Conservation (phyloP, 2,113 vertebrate species). For the Eudorcas thomsonii region DNA sequence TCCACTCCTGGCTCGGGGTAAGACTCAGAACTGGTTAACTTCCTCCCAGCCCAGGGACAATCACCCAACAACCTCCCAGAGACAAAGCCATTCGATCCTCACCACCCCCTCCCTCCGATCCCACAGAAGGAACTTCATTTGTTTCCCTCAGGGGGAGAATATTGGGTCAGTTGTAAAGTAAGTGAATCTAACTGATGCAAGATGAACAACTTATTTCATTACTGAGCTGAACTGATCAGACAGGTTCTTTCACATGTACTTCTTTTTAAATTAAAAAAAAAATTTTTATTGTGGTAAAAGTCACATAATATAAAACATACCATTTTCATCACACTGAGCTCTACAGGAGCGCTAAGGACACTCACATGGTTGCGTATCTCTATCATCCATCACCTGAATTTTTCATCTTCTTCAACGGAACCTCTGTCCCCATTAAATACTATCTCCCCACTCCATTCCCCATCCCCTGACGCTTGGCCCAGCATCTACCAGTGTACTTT, state of each 20-base stretch:
- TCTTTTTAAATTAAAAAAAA: not conserved
- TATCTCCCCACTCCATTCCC: not conserved
- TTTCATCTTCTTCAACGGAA: not conserved
- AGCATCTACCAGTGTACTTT: not conserved
- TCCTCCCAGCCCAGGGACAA: not conserved
- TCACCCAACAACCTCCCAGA: not conserved
- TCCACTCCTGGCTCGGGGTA: not conserved
- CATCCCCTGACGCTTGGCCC: not conserved
- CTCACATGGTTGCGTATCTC: not conserved
- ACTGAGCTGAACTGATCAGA: not conserved
- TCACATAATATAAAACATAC: not conserved
- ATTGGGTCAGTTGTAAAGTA: not conserved
- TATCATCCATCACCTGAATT: not conserved
- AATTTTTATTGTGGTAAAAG: not conserved
- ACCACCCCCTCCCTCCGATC: rapidly evolving
- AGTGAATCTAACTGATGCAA: not conserved
- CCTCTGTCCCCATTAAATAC: not conserved
- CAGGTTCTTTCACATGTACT: not conserved
- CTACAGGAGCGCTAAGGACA: not conserved
- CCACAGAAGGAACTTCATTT: not conserved
- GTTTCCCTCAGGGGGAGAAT: not conserved
- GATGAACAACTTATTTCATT: not conserved
- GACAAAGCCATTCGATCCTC: not conserved
- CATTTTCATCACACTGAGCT: not conserved
- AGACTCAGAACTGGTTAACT: not conserved